phyloP scores from a whole-genome alignment of 2,888 invertebrate species.

The Pyrochroa serraticornis region DNA sequence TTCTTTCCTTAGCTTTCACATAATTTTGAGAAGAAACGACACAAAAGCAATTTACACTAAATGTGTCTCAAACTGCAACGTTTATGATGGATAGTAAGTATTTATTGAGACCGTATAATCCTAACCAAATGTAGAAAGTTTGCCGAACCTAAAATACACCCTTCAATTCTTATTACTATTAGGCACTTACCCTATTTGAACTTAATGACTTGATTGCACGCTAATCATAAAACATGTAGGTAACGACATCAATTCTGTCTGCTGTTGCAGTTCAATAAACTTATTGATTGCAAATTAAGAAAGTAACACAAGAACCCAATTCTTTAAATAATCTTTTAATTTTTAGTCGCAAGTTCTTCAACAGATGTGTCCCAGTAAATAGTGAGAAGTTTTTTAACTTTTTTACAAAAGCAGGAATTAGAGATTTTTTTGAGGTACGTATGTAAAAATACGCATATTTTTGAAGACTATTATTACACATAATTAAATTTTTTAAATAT shows the following conservation, averaged over 20 bases:
- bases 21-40: constrained; percentile 32
- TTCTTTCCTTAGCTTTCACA: constrained; percentile 39
- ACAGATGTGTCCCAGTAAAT: constrained; percentile 62
- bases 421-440: constrained; percentile 60
- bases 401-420: constrained; percentile 60
- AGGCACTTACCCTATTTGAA: no score
- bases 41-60: constrained; percentile 42
- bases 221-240: constrained; percentile 15
- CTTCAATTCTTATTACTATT: no score
- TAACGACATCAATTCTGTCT: neutral
- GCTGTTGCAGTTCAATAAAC: neutral
- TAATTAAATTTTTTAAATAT: neutral
- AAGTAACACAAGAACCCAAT: neutral
- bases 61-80: constrained; percentile 52
- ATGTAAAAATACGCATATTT: neutral
- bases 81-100: constrained; percentile 47
- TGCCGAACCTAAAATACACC: no score
- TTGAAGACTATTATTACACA: no score
- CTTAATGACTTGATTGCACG: constrained; percentile 6
- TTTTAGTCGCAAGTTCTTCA: constrained; percentile 60
- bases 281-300: constrained; percentile 8
- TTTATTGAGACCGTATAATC: neutral
- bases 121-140: neutral
- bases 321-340: neutral
- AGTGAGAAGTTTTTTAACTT: constrained; percentile 54